Evolutionary conservation across 2,888 invertebrate genomes (phyloP).

Genomic region (Lasioglossum figueresi): DNA sequence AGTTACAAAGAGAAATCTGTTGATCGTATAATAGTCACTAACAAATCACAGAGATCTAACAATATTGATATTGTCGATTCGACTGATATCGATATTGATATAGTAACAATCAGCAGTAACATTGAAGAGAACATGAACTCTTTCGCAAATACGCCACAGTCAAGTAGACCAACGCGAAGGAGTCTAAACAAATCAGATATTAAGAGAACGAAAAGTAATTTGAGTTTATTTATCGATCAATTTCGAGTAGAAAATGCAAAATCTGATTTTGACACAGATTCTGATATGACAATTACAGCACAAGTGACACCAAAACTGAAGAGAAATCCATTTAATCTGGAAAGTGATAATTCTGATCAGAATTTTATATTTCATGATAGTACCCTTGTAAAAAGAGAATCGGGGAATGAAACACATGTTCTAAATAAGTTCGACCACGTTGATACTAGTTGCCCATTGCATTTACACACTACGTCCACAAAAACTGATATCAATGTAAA

Average conservation of each 20-base stretch:
- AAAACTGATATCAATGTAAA: slow-evolving; percentile 5
- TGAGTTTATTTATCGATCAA: slow-evolving; percentile 76
- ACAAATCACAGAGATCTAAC: slow-evolving; percentile 2
- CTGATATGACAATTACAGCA: slow-evolving; percentile 47
- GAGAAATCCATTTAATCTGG: slow-evolving; percentile 72
- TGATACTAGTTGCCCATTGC: background rate
- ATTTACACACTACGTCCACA: slow-evolving; percentile 17
- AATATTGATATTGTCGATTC: slow-evolving; percentile 20
- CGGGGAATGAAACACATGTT: slow-evolving; percentile 18
- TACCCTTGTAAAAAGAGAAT: background rate
- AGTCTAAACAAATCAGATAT: slow-evolving; percentile 39
- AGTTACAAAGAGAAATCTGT: slow-evolving; percentile 5
- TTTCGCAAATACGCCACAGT: slow-evolving; percentile 39
- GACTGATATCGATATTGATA: slow-evolving; percentile 22
- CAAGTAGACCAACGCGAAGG: slow-evolving; percentile 36
- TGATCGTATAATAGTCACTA: background rate
- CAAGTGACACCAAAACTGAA: slow-evolving; percentile 16
- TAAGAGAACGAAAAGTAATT: slow-evolving; percentile 66
- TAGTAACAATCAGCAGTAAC: background rate
- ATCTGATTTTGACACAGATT: slow-evolving; percentile 63
- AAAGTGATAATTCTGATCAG: slow-evolving; percentile 18
- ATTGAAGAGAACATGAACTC: slow-evolving; percentile 9
- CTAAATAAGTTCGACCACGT: slow-evolving; percentile 39
- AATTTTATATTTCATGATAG: background rate
- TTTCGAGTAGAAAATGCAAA: slow-evolving; percentile 71